phyloP scores from a whole-genome alignment of 2,113 vertebrate species.

The Onychostruthus taczanowskii region DNA sequence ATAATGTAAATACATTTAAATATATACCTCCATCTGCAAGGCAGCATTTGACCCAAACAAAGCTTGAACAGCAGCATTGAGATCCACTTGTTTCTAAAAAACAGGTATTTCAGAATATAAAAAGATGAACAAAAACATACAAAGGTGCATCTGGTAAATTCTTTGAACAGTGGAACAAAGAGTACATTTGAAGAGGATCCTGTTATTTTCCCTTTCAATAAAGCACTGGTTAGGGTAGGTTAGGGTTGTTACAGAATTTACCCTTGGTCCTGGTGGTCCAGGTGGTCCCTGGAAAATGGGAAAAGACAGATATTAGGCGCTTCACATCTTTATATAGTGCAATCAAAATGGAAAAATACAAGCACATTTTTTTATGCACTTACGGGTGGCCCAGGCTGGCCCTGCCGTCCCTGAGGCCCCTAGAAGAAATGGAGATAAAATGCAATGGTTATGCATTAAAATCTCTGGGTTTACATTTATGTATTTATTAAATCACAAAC shows the following conservation, averaged over 20 bases:
- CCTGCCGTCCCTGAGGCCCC: constrained; percentile 89
- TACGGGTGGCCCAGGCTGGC: constrained; percentile 88
- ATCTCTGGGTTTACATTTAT: background rate
- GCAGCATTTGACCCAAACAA: constrained; percentile 77
- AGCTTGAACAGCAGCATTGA: constrained; percentile 80
- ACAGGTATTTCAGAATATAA: constrained; percentile 40
- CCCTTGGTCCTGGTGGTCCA: constrained; percentile 85
- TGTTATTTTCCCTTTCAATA: background rate
- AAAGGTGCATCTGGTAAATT: constrained; percentile 5
- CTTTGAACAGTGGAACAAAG: background rate
- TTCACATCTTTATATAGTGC: background rate
- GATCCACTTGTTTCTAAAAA: constrained; percentile 82
- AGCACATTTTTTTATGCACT: constrained; percentile 53
- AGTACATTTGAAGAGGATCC: background rate
- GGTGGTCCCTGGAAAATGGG: constrained; percentile 81
- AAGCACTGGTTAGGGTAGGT: background rate
- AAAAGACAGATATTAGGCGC: background rate
- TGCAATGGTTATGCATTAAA: background rate
- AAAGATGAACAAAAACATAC: background rate
- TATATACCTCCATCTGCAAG: constrained; percentile 83
- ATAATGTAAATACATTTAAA: constrained; percentile 40
- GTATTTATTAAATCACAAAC: background rate
- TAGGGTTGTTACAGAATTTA: constrained; percentile 71
- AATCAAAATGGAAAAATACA: background rate
- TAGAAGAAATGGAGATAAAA: constrained; percentile 65